Evolutionary conservation across 2,113 vertebrate species (phyloP).

Genomic region (Gulo gulo): DNA sequence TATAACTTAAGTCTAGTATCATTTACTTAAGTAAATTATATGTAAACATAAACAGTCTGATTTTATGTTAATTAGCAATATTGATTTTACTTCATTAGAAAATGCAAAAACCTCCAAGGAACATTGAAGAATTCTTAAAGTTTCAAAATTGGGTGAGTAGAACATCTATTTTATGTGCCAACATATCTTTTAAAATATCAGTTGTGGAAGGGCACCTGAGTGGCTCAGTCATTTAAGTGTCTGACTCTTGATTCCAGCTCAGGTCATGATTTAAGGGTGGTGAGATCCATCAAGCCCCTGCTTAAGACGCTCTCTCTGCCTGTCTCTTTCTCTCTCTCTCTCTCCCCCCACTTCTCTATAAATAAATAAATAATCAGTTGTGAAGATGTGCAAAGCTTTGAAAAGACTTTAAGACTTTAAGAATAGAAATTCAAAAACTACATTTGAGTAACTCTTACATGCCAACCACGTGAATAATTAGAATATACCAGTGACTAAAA

Average conservation of each 20-base stretch:
- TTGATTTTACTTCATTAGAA: conserved; percentile 61
- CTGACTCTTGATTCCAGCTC: background rate
- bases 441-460: background rate
- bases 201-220: background rate
- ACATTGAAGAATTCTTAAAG: conserved; percentile 75
- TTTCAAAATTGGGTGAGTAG: conserved; percentile 74
- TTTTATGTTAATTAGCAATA: background rate
- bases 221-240: background rate
- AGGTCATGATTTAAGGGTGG: background rate
- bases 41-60: background rate
- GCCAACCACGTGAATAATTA: background rate
- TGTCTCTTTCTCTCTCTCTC: background rate
- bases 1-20: background rate
- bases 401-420: background rate
- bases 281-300: background rate
- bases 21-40: conserved; percentile 20
- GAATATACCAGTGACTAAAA: background rate
- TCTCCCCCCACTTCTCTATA: background rate
- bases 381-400: background rate
- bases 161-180: conserved; percentile 27
- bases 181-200: background rate
- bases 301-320: background rate
- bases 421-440: conserved; percentile 13
- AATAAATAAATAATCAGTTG: background rate
- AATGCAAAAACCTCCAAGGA: conserved; percentile 59